A percentile compares a stretch with the other conserved stretches of the same genome.
These are phyloP conservation scores for Melanaphis sacchari DNA, from an alignment of 1,140 invertebrate species.

Conservation along the genomic window DNA sequence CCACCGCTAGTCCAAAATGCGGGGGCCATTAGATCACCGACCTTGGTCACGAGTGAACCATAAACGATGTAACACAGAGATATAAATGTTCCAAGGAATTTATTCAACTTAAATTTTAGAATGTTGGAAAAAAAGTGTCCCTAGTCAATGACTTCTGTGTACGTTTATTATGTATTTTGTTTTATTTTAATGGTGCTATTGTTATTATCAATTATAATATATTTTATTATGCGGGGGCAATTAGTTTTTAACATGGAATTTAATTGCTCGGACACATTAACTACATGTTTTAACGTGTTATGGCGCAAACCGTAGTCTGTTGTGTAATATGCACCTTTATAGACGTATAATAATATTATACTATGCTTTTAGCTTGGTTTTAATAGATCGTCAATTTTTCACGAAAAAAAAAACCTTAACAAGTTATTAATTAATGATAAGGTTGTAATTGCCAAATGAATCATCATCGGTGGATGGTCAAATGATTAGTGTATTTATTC, in stretches of 20 bases:
- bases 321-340: background rate
- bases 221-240: background rate
- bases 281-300: background rate
- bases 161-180: background rate
- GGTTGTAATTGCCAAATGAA: background rate
- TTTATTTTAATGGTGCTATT: conserved; percentile 8
- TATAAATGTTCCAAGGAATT: conserved; percentile 44
- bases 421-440: background rate
- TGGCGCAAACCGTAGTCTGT: background rate
- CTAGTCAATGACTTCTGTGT: conserved; percentile 35
- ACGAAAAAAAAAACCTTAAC: background rate
- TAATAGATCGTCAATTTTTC: background rate
- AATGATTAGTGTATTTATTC: background rate
- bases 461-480: background rate
- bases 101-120: background rate
- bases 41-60: conserved; percentile 51
- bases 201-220: conserved; percentile 17
- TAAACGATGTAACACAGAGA: conserved; percentile 54
- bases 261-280: conserved; percentile 3
- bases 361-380: background rate
- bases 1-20: conserved; percentile 2
- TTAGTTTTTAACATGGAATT: conserved; percentile 4
- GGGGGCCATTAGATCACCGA: conserved; percentile 27
- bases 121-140: background rate
- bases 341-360: background rate